Conservation (phyloP, 2,888 invertebrate genomes). For the Eupelmus urozonus region DNA sequence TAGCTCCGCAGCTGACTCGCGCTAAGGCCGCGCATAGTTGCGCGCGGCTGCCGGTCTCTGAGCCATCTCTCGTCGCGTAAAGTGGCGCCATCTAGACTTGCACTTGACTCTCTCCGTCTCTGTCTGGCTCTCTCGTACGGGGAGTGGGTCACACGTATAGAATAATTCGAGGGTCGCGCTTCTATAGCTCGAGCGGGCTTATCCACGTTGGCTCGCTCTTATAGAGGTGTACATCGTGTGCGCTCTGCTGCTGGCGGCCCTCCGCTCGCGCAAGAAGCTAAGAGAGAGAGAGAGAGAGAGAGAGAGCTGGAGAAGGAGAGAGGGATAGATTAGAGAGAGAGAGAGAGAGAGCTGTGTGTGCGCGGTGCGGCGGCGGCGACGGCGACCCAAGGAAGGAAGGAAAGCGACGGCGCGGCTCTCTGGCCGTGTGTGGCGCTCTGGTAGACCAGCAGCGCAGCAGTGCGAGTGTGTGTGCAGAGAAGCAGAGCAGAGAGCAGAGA, state of each 20-base stretch:
- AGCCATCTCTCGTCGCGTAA: no score
- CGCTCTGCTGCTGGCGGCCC: no score
- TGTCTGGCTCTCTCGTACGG: neutral
- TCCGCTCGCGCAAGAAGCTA: no score
- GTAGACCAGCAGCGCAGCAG: no score
- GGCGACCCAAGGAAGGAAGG: neutral
- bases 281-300: conserved; percentile 42
- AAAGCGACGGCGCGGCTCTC: no score
- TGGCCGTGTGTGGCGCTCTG: no score
- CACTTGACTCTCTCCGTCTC: neutral
- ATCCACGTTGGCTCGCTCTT: no score
- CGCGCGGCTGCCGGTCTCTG: no score
- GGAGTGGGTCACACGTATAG: conserved; percentile 48
- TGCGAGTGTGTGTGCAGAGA: neutral
- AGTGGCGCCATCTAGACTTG: neutral
- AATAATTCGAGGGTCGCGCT: no score
- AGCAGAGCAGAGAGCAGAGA: neutral
- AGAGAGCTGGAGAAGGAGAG: neutral
- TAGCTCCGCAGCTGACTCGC: neutral
- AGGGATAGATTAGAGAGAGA: neutral
- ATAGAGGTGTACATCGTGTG: conserved; percentile 15
- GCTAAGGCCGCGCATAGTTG: no score
- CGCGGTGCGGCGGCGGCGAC: neutral
- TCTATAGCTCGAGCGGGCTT: no score
- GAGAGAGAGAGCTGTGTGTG: neutral